Evolutionary conservation across 2,888 invertebrate genomes (phyloP).

Genomic region (Neoaliturus tenellus): DNA sequence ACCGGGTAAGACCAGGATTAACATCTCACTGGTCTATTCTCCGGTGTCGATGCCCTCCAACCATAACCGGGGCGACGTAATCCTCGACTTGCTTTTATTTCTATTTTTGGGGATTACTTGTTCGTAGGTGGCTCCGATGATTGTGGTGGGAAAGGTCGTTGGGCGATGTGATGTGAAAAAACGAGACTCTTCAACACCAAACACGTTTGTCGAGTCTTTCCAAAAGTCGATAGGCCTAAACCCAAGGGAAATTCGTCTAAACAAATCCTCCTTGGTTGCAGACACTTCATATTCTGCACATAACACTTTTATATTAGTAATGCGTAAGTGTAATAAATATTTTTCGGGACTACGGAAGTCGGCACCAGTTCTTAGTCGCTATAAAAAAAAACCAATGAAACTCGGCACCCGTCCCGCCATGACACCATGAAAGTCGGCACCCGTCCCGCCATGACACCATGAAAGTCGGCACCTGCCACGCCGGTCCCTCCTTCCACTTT

Average conservation of each 20-base stretch:
- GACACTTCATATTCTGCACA: no score
- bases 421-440: no score
- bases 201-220: neutral
- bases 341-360: no score
- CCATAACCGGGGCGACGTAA: neutral
- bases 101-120: slow-evolving; percentile 1
- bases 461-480: no score
- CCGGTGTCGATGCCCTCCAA: slow-evolving; percentile 17
- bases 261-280: no score
- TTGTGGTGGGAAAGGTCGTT: neutral
- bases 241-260: neutral
- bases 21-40: slow-evolving; percentile 34
- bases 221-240: neutral
- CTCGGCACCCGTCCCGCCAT: no score
- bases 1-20: slow-evolving; percentile 10
- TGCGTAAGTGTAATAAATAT: no score
- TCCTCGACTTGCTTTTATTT: neutral
- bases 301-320: no score
- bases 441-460: no score
- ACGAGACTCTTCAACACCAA: neutral
- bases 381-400: no score
- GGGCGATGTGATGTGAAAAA: neutral
- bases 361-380: no score
- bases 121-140: neutral
- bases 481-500: no score